Evolutionary conservation across 2,797 vertebrate genomes (phyloP), one percentile per base, ranked within the genome.

Genomic region (Notamacropus eugenii): DNA sequence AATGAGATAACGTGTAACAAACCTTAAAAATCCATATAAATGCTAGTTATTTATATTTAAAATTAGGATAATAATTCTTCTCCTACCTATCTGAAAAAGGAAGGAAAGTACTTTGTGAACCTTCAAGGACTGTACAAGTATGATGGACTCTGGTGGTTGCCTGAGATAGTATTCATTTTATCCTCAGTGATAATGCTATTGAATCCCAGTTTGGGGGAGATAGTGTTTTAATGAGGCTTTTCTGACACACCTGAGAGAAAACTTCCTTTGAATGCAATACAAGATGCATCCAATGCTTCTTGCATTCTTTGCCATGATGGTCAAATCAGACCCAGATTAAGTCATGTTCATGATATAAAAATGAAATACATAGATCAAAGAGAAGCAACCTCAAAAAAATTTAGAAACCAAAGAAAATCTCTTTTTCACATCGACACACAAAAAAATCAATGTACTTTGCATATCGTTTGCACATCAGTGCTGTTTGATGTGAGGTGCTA

Each of bases 371-470:
- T 4, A 46, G 6, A 9, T 3, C 22, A 24, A 8, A 40, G 40
- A 82, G 74, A 19, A 74, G 27, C 67, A 46, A 22, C 19, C 74
- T 46, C 40, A 82, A 40, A 82, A 82, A 82, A 27, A 56, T 11
- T 46, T 9, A 82, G 14, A 74, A 82, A 82, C 16, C 19, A 82
- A 82, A 82, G 22, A 8, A 82, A 46, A 82, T 9, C 19, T 82
- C 40, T 46, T 82, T 46, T 82, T 46, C 74, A 46, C 40, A 46
- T 82, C 40, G 27, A 52, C 67, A 40, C 24, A 91, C 59, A 93
- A 93, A 93, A 93, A 96, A 67, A 28, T 54, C n/a, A 92, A 50
- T 12, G 5, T 58, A 67, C 34, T 90, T 74, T 55, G 82, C 16
- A 54, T n/a, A 82, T 27, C 40, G 1, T 82, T 82, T 46, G 24